Percentiles rank a stretch among this genome's conserved stretches.
These are phyloP conservation scores for Hippopotamus amphibius DNA, from an alignment of 2,113 vertebrate genomes.

Conservation along the genomic window DNA sequence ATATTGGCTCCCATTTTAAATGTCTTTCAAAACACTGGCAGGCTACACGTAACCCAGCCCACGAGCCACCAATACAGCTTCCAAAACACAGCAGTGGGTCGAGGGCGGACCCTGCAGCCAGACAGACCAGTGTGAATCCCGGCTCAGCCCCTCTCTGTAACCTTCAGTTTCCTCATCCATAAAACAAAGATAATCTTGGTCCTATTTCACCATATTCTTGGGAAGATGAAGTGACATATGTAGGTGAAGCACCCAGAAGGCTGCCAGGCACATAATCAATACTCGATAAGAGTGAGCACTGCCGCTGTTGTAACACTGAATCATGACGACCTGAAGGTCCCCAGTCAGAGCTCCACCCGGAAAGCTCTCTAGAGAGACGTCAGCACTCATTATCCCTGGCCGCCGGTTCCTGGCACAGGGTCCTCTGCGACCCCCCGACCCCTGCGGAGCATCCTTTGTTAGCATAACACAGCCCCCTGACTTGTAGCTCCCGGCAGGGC, in stretches of 20 bases:
- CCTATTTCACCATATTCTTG: not conserved
- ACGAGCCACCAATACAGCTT: fast-evolving
- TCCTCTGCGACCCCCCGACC: not conserved
- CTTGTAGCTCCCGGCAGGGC: not conserved
- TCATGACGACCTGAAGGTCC: not conserved
- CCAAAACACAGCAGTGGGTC: fast-evolving
- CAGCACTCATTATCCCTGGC: fast-evolving
- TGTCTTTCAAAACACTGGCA: not conserved
- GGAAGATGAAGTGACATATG: not conserved
- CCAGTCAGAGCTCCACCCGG: not conserved
- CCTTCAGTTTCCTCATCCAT: not conserved
- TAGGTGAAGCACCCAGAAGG: not conserved
- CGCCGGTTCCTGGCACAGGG: not conserved
- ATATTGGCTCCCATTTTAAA: slow-evolving; percentile 16
- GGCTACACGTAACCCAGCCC: not conserved
- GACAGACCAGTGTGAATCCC: not conserved
- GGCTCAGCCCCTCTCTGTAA: not conserved
- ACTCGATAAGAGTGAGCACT: not conserved
- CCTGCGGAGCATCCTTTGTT: not conserved
- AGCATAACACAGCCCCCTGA: not conserved
- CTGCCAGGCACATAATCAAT: not conserved
- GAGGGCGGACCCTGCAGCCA: not conserved
- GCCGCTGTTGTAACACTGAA: not conserved
- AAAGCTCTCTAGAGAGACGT: not conserved
- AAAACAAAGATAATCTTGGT: not conserved